phyloP scores from a whole-genome alignment of 2,888 invertebrate species.

The Fissipunctia ypsillon region DNA sequence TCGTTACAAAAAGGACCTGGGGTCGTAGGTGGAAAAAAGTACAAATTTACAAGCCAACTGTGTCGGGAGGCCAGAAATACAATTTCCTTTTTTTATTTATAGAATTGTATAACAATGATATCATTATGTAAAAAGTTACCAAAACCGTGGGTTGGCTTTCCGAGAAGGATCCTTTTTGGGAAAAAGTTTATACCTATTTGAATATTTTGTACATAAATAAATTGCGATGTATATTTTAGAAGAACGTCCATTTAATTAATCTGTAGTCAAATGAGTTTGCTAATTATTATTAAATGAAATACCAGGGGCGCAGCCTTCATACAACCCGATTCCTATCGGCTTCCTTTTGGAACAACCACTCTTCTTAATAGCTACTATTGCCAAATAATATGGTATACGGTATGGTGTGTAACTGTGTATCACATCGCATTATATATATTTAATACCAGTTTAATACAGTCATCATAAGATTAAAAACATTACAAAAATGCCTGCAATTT shows the following conservation, averaged over 20 bases:
- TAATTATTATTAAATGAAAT: too few relatives aligned
- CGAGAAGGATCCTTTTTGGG: conserved; percentile 12
- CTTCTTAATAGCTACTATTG: too few relatives aligned
- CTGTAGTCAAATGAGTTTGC: neutral
- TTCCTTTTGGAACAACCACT: too few relatives aligned
- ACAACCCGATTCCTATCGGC: too few relatives aligned
- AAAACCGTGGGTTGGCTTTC: conserved; percentile 10
- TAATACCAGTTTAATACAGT: too few relatives aligned
- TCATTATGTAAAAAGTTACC: conserved; percentile 24
- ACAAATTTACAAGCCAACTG: conserved; percentile 31
- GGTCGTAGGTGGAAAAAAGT: conserved; percentile 25
- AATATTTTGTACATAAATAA: neutral
- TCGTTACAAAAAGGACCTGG: conserved; percentile 26
- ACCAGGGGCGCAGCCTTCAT: too few relatives aligned
- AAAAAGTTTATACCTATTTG: neutral
- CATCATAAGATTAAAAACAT: too few relatives aligned
- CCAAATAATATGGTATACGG: too few relatives aligned
- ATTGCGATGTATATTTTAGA: neutral
- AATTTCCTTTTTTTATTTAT: conserved; percentile 20
- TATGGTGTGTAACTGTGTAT: too few relatives aligned
- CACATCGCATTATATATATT: too few relatives aligned
- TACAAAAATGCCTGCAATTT: too few relatives aligned
- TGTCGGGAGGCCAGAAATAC: conserved; percentile 15
- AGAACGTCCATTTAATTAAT: neutral
- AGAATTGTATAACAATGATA: conserved; percentile 38